Conservation (phyloP, 1,140 invertebrate genomes). For the Hypsibius dujardini region DNA sequence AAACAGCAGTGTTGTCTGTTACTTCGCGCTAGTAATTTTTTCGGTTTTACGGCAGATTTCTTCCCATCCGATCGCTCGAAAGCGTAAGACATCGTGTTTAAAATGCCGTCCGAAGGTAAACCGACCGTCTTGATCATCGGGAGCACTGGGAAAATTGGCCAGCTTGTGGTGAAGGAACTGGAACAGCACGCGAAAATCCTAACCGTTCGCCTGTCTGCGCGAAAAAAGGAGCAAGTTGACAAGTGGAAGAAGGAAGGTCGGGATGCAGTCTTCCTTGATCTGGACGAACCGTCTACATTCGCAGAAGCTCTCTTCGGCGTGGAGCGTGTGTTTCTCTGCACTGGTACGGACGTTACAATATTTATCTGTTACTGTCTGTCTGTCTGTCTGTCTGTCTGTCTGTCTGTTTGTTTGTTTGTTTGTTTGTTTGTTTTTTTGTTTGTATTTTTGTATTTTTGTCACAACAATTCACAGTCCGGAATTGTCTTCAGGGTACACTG, state of each 20-base stretch:
- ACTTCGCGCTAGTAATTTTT: too few relatives aligned
- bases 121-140: neutral
- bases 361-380: too few relatives aligned
- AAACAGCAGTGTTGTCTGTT: constrained; percentile 49
- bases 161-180: neutral
- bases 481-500: neutral
- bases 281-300: neutral
- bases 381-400: too few relatives aligned
- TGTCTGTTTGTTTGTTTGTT: too few relatives aligned
- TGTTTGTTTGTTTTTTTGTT: too few relatives aligned
- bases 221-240: neutral
- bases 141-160: neutral
- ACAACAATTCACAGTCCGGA: too few relatives aligned
- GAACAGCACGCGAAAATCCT: neutral
- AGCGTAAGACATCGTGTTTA: too few relatives aligned
- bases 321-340: neutral
- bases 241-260: neutral
- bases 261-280: constrained; percentile 6
- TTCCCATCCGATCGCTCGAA: too few relatives aligned
- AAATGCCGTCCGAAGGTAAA: neutral
- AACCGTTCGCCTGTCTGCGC: neutral
- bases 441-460: too few relatives aligned
- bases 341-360: neutral
- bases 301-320: neutral
- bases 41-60: too few relatives aligned